A percentile compares a stretch with the other conserved stretches of the same genome.
These are phyloP conservation scores for Tetramorium simillimum DNA, from an alignment of 1,140 invertebrate genomes.

Conservation along the genomic window DNA sequence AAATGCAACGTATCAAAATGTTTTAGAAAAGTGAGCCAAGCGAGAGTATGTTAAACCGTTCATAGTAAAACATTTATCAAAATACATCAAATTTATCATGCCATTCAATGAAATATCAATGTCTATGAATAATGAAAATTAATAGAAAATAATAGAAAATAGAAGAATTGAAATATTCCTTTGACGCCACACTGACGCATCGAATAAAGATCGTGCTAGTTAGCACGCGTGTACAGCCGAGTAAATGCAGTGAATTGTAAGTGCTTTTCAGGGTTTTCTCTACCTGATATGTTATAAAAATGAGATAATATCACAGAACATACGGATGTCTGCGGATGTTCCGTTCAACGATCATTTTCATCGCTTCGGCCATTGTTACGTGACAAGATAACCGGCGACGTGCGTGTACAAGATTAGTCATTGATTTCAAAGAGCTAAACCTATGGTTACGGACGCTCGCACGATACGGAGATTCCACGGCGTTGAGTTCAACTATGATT, in stretches of 20 bases:
- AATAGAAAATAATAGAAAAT: constrained; percentile 34
- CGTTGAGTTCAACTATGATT: constrained; percentile 53
- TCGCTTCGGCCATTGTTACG: constrained; percentile 30
- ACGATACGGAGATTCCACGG: constrained; percentile 56
- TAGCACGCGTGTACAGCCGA: background rate
- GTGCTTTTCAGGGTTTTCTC: background rate
- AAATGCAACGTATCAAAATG: background rate
- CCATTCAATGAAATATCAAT: background rate
- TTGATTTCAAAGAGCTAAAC: constrained; percentile 57
- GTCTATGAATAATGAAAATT: background rate
- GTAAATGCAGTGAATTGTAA: background rate
- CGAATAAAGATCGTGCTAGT: constrained; percentile 5
- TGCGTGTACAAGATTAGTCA: constrained; percentile 51
- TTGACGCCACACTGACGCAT: background rate
- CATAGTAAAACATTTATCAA: background rate
- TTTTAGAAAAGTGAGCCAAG: background rate
- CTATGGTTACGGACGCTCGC: constrained; percentile 57
- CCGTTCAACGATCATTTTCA: constrained; percentile 14
- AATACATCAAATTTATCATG: background rate
- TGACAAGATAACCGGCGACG: constrained; percentile 14
- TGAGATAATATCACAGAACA: background rate
- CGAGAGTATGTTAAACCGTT: background rate
- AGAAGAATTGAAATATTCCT: background rate
- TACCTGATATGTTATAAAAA: background rate
- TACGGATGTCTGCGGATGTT: background rate